Conservation (phyloP, 2,113 vertebrate genomes). For the Gambusia affinis region DNA sequence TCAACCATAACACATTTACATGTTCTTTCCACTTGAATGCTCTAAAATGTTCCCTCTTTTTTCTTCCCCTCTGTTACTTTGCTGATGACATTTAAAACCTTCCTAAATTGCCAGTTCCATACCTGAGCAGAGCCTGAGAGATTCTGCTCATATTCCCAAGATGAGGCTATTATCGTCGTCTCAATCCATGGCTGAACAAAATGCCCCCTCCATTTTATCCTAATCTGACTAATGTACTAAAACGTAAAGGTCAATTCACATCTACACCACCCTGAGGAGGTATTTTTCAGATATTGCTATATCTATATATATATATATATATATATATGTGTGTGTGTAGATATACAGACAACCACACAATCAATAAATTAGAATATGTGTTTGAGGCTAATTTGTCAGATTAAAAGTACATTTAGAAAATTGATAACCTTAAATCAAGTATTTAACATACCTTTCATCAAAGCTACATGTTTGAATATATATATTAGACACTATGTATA, state of each 20-base stretch:
- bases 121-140: conserved; percentile 36
- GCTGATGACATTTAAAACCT: conserved; percentile 53
- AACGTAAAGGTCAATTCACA: conserved; percentile 47
- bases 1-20: not conserved
- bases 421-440: too few species aligned
- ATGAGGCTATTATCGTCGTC: conserved; percentile 44
- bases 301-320: not conserved
- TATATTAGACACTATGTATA: too few species aligned
- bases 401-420: too few species aligned
- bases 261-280: conserved; percentile 32
- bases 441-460: too few species aligned
- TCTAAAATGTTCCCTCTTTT: conserved; percentile 7
- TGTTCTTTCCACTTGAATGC: not conserved
- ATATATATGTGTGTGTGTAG: too few species aligned
- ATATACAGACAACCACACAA: too few species aligned
- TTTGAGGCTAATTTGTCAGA: too few species aligned
- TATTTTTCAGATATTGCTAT: conserved; percentile 18
- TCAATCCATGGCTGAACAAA: conserved; percentile 41
- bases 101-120: conserved; percentile 36
- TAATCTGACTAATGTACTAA: conserved; percentile 39
- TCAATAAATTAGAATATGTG: too few species aligned
- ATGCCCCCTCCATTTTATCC: conserved; percentile 37
- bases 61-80: conserved; percentile 14
- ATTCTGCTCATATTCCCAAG: conserved; percentile 41
- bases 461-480: too few species aligned